These are phyloP conservation scores for Pterocles burchelli DNA, from an alignment of 2,113 vertebrate species.

Conservation along the genomic window DNA sequence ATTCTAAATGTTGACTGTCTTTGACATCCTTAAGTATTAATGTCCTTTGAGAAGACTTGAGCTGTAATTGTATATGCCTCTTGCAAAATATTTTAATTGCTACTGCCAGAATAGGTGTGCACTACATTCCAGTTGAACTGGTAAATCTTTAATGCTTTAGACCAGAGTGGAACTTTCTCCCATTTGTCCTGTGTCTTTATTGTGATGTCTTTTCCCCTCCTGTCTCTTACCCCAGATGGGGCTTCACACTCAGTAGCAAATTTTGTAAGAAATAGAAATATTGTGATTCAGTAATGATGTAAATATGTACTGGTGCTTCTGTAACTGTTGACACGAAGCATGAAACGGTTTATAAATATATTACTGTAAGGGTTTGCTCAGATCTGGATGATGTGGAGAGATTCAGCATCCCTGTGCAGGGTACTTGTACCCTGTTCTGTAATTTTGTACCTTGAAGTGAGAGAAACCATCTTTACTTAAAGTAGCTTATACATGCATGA, in stretches of 20 bases:
- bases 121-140: neutral
- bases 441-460: neutral
- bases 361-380: neutral
- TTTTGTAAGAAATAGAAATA: neutral
- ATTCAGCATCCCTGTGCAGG: neutral
- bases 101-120: neutral
- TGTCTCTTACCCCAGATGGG: neutral
- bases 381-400: neutral
- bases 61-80: neutral
- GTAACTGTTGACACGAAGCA: neutral
- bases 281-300: neutral
- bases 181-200: neutral
- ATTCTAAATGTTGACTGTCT: neutral
- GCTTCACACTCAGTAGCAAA: neutral
- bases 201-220: neutral
- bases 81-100: neutral
- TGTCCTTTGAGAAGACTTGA: neutral
- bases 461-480: slow-evolving; percentile 9
- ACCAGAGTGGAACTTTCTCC: neutral
- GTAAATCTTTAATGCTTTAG: slow-evolving; percentile 3
- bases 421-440: neutral
- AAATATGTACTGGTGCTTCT: neutral
- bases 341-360: neutral
- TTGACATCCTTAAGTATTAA: neutral
- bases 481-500: slow-evolving; percentile 9